These are phyloP conservation scores for Ceraclea dissimilis DNA, from an alignment of 2,888 invertebrate genomes.

Conservation along the genomic window DNA sequence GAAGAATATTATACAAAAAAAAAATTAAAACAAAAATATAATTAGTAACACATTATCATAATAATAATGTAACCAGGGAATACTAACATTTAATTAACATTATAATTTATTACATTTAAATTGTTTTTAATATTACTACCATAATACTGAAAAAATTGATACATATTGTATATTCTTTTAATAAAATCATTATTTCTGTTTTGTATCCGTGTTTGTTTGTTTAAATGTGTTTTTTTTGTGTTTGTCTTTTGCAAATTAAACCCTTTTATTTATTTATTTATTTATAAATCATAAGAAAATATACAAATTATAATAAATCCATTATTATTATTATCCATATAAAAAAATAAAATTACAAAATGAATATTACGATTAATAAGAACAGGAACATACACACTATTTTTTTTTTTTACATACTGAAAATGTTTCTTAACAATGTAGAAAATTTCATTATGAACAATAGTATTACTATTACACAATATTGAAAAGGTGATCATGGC, in stretches of 20 bases:
- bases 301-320: neutral
- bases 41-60: too few species aligned
- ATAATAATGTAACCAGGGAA: too few species aligned
- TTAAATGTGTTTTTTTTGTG: too few species aligned
- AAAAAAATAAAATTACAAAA: neutral
- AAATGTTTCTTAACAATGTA: conserved; percentile 18
- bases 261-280: too few species aligned
- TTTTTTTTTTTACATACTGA: conserved; percentile 19
- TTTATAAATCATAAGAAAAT: too few species aligned
- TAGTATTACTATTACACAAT: conserved; percentile 3
- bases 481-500: neutral
- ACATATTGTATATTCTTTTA: conserved; percentile 13
- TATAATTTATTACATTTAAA: conserved; percentile 19
- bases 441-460: conserved; percentile 15
- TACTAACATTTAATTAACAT: too few species aligned
- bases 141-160: conserved; percentile 25
- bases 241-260: too few species aligned
- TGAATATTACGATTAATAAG: conserved; percentile 6
- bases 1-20: too few species aligned
- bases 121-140: conserved; percentile 16
- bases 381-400: neutral
- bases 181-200: too few species aligned
- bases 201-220: too few species aligned
- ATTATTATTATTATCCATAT: neutral
- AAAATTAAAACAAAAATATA: too few species aligned